These are phyloP conservation scores for Lates japonicus DNA, from an alignment of 2,797 vertebrate species.

Conservation along the genomic window DNA sequence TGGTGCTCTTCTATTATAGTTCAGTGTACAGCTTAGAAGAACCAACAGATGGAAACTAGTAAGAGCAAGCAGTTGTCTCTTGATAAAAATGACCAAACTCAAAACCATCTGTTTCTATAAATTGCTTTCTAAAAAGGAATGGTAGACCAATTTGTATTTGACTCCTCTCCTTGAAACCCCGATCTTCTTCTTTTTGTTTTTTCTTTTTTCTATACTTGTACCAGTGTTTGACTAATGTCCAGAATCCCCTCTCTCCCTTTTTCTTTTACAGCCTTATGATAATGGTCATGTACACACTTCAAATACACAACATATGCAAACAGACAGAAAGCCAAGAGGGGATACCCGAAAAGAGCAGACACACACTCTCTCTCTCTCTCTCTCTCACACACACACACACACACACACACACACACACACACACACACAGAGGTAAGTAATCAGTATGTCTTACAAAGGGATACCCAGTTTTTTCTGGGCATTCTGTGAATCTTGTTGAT, in stretches of 20 bases:
- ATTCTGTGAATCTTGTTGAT: constrained; percentile 67
- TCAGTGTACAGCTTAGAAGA: constrained; percentile 56
- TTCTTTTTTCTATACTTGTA: background rate
- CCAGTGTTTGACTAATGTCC: constrained; percentile 48
- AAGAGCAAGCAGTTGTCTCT: constrained; percentile 55
- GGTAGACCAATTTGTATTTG: constrained; percentile 46
- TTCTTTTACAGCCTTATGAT: constrained; percentile 42
- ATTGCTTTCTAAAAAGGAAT: constrained; percentile 61
- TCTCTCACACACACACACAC: constrained; percentile 20
- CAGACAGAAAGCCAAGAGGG: constrained; percentile 23
- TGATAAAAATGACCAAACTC: constrained; percentile 66
- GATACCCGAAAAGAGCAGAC: constrained; percentile 9
- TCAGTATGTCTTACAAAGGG: constrained; percentile 51
- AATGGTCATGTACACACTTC: background rate
- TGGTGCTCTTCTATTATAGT: constrained; percentile 58
- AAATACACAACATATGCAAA: constrained; percentile 32
- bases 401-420: constrained; percentile 20
- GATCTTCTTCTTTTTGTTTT: background rate
- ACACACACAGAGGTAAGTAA: constrained; percentile 51
- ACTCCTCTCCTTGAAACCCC: constrained; percentile 46
- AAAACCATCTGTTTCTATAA: constrained; percentile 75
- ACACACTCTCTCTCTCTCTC: too few relatives aligned
- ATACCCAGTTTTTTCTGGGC: constrained; percentile 28
- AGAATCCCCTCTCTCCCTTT: constrained; percentile 13
- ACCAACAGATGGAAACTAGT: constrained; percentile 62